These are phyloP conservation scores for Catharus minimus DNA, from an alignment of 2,113 vertebrate genomes.

Conservation along the genomic window DNA sequence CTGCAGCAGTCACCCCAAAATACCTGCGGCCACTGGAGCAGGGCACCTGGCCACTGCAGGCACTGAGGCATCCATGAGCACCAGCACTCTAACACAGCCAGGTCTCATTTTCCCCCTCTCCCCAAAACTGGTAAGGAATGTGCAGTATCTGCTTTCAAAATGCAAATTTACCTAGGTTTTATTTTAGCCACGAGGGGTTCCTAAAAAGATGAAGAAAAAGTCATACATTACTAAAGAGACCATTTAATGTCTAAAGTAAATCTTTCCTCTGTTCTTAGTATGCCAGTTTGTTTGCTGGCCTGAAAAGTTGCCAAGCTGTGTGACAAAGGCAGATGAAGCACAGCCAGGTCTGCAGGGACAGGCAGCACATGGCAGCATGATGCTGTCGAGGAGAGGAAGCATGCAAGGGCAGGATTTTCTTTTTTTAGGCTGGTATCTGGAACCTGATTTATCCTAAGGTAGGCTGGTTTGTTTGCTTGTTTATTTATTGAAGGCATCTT, in stretches of 20 bases:
- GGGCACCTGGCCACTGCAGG: neutral
- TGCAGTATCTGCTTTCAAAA: neutral
- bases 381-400: neutral
- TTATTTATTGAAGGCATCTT: constrained; percentile 3
- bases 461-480: neutral
- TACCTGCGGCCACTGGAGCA: neutral
- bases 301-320: neutral
- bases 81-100: neutral
- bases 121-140: neutral
- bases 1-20: neutral
- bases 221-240: neutral
- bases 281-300: neutral
- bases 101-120: fast-evolving
- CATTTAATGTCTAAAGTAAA: neutral
- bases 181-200: fast-evolving
- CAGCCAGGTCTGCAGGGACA: neutral
- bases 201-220: neutral
- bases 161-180: neutral
- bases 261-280: neutral
- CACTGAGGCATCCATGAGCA: neutral
- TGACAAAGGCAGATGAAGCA: neutral
- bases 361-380: neutral
- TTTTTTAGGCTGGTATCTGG: neutral
- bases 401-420: neutral
- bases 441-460: neutral